phyloP scores from a whole-genome alignment of 2,113 vertebrate species.

The Eleginops maclovinus region DNA sequence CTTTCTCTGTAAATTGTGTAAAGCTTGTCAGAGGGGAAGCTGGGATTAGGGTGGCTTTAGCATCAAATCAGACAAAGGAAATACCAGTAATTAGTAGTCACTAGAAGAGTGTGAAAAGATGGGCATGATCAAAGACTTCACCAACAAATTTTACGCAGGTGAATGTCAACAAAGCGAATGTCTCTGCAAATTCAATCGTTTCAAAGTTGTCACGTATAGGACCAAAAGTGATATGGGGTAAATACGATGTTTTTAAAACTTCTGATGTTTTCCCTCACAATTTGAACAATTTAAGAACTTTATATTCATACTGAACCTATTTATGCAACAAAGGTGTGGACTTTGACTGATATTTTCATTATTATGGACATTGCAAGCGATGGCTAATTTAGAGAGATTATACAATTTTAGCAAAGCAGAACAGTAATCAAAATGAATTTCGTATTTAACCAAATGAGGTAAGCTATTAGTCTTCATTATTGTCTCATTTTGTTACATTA shows the following conservation, averaged over 20 bases:
- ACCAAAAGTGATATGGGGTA: background rate
- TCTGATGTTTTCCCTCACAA: slow-evolving; percentile 29
- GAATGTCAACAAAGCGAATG: slow-evolving; percentile 41
- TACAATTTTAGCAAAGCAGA: slow-evolving; percentile 73
- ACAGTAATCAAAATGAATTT: slow-evolving; percentile 81
- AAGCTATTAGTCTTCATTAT: slow-evolving; percentile 80
- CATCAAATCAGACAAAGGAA: slow-evolving; percentile 68
- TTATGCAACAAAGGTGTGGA: slow-evolving; percentile 44
- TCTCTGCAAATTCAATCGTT: slow-evolving; percentile 14
- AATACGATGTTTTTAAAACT: slow-evolving; percentile 7
- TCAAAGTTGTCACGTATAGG: slow-evolving; percentile 1
- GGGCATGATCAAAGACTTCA: slow-evolving; percentile 32
- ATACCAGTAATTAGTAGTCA: slow-evolving; percentile 65
- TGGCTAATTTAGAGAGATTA: slow-evolving; percentile 75
- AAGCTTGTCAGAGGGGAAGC: slow-evolving; percentile 55
- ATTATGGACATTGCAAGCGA: slow-evolving; percentile 67
- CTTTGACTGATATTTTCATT: slow-evolving; percentile 80
- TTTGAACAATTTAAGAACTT: slow-evolving; percentile 16
- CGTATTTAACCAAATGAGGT: slow-evolving; percentile 79
- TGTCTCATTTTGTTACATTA: slow-evolving; percentile 78
- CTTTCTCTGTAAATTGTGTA: slow-evolving; percentile 42
- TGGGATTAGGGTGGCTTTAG: slow-evolving; percentile 66
- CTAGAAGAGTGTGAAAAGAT: slow-evolving; percentile 39
- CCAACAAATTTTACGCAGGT: slow-evolving; percentile 17
- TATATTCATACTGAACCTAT: slow-evolving; percentile 54